Evolutionary conservation across 2,797 vertebrate species (phyloP).

Genomic region (Trachops cirrhosus): DNA sequence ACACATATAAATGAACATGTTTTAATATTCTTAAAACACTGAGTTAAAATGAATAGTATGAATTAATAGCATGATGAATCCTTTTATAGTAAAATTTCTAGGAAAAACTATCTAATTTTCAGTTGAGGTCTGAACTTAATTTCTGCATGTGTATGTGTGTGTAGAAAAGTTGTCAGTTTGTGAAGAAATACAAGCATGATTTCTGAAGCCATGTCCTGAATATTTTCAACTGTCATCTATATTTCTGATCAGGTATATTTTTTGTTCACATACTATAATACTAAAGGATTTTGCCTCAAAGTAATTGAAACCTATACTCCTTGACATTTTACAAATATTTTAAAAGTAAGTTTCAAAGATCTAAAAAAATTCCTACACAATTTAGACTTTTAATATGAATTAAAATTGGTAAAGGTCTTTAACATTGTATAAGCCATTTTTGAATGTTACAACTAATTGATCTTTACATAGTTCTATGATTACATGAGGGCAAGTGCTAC

Average conservation of each 20-base stretch:
- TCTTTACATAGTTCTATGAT: background rate
- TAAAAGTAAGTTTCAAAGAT: background rate
- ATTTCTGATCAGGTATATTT: background rate
- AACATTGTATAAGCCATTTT: background rate
- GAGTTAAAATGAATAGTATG: constrained; percentile 18
- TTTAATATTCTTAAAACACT: background rate
- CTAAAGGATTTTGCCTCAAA: background rate
- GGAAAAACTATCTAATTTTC: background rate
- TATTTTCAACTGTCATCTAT: background rate
- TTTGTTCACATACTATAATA: background rate
- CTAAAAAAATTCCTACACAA: background rate
- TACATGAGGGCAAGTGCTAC: background rate
- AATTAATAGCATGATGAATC: background rate
- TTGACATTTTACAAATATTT: background rate
- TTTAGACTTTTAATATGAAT: background rate
- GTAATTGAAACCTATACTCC: background rate
- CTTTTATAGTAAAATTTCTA: background rate
- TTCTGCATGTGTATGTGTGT: background rate
- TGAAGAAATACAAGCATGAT: background rate
- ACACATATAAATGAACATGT: background rate
- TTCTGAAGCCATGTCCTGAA: background rate
- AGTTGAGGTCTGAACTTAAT: background rate
- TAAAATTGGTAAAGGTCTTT: background rate
- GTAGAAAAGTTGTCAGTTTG: background rate
- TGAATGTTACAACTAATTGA: background rate